Conservation (phyloP, 2,797 vertebrate genomes). For the Okamejei kenojei region DNA sequence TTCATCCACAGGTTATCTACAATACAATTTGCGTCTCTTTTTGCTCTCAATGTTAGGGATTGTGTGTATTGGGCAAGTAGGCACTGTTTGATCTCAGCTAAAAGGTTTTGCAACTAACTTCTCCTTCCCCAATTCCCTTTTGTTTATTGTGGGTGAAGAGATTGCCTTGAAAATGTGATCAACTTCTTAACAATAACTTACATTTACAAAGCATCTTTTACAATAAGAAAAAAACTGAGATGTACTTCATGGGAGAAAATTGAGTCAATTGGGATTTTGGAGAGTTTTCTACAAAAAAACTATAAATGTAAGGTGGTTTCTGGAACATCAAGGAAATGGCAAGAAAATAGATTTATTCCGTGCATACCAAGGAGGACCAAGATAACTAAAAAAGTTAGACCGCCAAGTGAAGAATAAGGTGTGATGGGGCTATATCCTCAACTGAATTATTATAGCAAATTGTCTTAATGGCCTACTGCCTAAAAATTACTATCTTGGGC, state of each 20-base stretch:
- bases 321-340: neutral
- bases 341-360: neutral
- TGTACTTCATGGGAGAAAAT: neutral
- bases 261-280: neutral
- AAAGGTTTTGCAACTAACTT: neutral
- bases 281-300: neutral
- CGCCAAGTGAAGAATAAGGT: neutral
- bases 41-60: neutral
- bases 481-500: neutral
- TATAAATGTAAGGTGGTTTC: neutral
- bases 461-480: neutral
- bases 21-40: neutral
- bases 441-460: neutral
- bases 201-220: neutral
- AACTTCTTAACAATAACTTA: neutral
- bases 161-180: neutral
- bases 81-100: neutral
- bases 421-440: neutral
- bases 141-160: neutral
- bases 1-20: neutral
- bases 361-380: neutral
- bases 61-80: neutral
- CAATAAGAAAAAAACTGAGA: neutral
- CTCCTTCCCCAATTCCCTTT: neutral
- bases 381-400: neutral